phyloP scores from a whole-genome alignment of 64 coral and sea anemone species.

The Montipora capricornis region DNA sequence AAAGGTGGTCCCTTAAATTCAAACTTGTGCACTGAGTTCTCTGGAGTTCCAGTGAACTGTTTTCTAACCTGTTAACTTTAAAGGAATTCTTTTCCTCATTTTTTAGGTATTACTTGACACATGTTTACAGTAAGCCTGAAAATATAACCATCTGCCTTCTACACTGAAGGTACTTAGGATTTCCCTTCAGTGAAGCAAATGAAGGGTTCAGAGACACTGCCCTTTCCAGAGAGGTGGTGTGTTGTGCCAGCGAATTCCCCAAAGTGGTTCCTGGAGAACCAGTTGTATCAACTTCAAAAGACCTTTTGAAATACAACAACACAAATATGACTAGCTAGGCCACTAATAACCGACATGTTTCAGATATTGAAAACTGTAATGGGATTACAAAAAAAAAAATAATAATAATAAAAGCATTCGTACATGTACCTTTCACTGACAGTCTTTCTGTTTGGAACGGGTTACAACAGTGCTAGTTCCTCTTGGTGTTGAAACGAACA shows the following conservation, averaged over 20 bases:
- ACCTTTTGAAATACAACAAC: neutral
- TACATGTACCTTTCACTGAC: conserved; percentile 7
- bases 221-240: conserved; percentile 12
- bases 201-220: conserved; percentile 1
- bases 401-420: neutral
- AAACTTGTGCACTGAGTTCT: conserved; percentile 17
- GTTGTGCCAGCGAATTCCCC: neutral
- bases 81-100: neutral
- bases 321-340: neutral
- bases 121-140: conserved; percentile 18
- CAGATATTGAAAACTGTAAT: conserved; percentile 7
- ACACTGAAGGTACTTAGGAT: conserved; percentile 9
- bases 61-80: conserved; percentile 1
- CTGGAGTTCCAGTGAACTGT: neutral
- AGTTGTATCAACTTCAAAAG: neutral
- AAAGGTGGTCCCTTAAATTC: neutral
- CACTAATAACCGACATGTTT: neutral
- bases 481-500: conserved; percentile 1
- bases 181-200: conserved; percentile 13
- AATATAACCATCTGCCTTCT: neutral
- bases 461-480: neutral
- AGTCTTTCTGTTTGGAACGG: conserved; percentile 8
- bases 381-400: neutral
- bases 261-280: conserved; percentile 2
- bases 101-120: neutral